These are phyloP conservation scores for Clarias fuscus DNA, from an alignment of 2,797 vertebrate genomes.

Conservation along the genomic window DNA sequence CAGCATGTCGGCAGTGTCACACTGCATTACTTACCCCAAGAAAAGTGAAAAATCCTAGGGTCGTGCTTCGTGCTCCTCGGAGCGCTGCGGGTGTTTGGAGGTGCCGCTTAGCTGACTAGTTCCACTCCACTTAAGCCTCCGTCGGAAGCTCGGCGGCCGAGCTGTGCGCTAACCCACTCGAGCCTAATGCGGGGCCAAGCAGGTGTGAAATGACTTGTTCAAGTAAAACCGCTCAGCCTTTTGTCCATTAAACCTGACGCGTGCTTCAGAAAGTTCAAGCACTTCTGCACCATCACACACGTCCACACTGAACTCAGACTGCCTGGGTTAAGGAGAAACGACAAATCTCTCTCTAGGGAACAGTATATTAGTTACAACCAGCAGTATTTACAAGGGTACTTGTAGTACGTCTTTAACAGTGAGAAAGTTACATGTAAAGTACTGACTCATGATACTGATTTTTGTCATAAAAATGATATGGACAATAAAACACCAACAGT, in stretches of 20 bases:
- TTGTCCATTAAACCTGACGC: slow-evolving; percentile 47
- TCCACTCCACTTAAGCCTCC: slow-evolving; percentile 52
- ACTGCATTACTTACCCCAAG: slow-evolving; percentile 42
- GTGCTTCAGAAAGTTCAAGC: slow-evolving; percentile 48
- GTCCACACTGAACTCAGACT: slow-evolving; percentile 31
- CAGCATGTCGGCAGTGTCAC: slow-evolving; percentile 18
- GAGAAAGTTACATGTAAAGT: background rate
- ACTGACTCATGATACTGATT: background rate
- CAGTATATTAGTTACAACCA: slow-evolving; percentile 32
- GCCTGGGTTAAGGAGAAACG: slow-evolving; percentile 34
- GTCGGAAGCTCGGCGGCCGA: slow-evolving; percentile 44
- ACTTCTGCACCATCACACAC: slow-evolving; percentile 20
- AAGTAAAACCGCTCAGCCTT: slow-evolving; percentile 47
- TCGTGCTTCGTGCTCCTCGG: slow-evolving; percentile 22
- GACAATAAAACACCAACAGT: background rate
- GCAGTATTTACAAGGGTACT: background rate
- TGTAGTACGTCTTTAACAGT: background rate
- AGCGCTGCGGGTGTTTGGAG: slow-evolving; percentile 44
- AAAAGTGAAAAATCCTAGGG: slow-evolving; percentile 20
- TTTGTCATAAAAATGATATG: background rate
- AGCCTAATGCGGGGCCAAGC: slow-evolving; percentile 53
- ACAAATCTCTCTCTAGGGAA: slow-evolving; percentile 37
- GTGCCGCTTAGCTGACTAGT: slow-evolving; percentile 43
- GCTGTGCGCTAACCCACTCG: slow-evolving; percentile 47
- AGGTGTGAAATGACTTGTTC: slow-evolving; percentile 53